Conservation (phyloP, 2,888 invertebrate genomes). For the Microctonus hyperodae region DNA sequence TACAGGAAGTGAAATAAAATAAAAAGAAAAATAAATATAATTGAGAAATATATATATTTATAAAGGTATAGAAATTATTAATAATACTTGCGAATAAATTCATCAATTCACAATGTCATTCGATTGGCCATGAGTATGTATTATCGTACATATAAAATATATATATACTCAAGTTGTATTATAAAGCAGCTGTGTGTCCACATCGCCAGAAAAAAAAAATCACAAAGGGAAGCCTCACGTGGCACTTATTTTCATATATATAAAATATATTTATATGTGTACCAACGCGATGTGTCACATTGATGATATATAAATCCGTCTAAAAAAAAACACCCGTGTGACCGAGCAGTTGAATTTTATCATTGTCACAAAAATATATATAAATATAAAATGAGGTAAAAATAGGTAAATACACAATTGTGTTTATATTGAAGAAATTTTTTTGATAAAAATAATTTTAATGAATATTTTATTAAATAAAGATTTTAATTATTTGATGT, state of each 20-base stretch:
- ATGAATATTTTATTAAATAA: neutral
- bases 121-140: neutral
- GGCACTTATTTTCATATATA: neutral
- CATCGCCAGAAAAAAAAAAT: too few relatives aligned
- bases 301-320: too few relatives aligned
- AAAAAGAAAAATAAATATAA: neutral
- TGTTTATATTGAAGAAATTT: neutral
- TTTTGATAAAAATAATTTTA: neutral
- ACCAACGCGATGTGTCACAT: too few relatives aligned
- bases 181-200: neutral
- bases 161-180: neutral
- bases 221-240: slow-evolving; percentile 4
- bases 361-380: too few relatives aligned
- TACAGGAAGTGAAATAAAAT: neutral
- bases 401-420: too few relatives aligned
- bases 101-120: too few relatives aligned
- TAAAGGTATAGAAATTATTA: too few relatives aligned
- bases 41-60: too few relatives aligned
- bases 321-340: too few relatives aligned
- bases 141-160: neutral
- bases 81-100: too few relatives aligned
- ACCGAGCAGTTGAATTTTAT: too few relatives aligned
- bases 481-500: neutral
- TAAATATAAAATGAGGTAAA: neutral
- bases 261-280: neutral